Conservation (phyloP, 2,888 invertebrate genomes). For the Agrypnus murinus region DNA sequence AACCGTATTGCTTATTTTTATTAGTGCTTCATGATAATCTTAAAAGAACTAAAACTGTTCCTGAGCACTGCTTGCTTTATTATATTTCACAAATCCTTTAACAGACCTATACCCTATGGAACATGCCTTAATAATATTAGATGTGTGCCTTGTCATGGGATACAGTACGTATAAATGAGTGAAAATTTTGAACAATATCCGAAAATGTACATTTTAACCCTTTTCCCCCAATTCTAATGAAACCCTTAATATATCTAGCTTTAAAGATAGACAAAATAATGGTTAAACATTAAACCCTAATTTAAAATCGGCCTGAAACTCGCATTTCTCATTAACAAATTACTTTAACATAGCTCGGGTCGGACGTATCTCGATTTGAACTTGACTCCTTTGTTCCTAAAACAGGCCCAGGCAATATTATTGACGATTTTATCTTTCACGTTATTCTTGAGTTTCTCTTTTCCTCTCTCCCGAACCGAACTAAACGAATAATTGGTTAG, state of each 20-base stretch:
- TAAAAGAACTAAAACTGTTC: no score
- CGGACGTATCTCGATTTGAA: slow-evolving; percentile 31
- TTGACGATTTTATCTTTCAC: slow-evolving; percentile 23
- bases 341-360: slow-evolving; percentile 19
- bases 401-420: slow-evolving; percentile 26
- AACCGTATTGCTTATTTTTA: no score
- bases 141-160: not conserved
- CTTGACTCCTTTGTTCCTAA: slow-evolving; percentile 23
- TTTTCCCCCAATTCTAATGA: slow-evolving; percentile 23
- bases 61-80: no score
- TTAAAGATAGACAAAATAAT: slow-evolving; percentile 32
- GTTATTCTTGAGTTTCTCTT: slow-evolving; percentile 19
- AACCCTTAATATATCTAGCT: slow-evolving; percentile 26
- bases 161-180: not conserved
- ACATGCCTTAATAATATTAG: no score
- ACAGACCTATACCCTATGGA: no score
- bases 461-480: not conserved
- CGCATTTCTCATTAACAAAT: slow-evolving; percentile 32
- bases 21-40: no score
- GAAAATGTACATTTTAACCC: slow-evolving; percentile 18
- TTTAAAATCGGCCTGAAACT: slow-evolving; percentile 32
- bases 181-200: slow-evolving; percentile 6
- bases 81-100: no score
- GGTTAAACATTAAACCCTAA: slow-evolving; percentile 32
- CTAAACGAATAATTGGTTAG: slow-evolving; percentile 19